Evolutionary conservation across 2,113 vertebrate species (phyloP).

Genomic region (Mormyrus iriodes): DNA sequence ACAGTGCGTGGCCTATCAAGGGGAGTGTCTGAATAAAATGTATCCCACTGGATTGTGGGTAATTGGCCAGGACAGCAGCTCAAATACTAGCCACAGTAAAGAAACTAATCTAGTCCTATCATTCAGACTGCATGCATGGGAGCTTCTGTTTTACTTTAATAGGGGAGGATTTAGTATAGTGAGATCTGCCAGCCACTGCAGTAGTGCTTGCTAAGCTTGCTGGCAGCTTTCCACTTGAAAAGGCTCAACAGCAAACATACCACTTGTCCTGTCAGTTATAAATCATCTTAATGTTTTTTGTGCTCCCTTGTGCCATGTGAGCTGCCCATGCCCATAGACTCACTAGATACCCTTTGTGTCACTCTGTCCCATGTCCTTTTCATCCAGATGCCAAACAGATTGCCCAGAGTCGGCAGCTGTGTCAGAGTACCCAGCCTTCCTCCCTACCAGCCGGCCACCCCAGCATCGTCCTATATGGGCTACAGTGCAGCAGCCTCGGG

Average conservation of each 20-base stretch:
- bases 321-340: not conserved
- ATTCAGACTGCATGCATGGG: not conserved
- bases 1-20: not conserved
- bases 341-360: not conserved
- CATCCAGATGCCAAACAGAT: slow-evolving; percentile 77
- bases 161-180: not conserved
- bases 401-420: slow-evolving; percentile 88
- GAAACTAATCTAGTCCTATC: not conserved
- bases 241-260: not conserved
- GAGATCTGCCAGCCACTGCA: not conserved
- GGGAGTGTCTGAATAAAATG: not conserved
- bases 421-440: slow-evolving; percentile 88
- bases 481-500: slow-evolving; percentile 82
- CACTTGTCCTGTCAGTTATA: not conserved
- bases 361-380: not conserved
- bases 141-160: not conserved
- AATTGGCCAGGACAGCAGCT: not conserved
- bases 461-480: slow-evolving; percentile 87
- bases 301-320: not conserved
- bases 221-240: not conserved
- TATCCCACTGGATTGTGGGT: not conserved
- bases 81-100: not conserved
- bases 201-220: not conserved
- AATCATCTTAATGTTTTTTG: not conserved
- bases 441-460: slow-evolving; percentile 80